These are phyloP conservation scores for Trachymyrmex septentrionalis DNA, from an alignment of 1,140 invertebrate genomes.

Conservation along the genomic window DNA sequence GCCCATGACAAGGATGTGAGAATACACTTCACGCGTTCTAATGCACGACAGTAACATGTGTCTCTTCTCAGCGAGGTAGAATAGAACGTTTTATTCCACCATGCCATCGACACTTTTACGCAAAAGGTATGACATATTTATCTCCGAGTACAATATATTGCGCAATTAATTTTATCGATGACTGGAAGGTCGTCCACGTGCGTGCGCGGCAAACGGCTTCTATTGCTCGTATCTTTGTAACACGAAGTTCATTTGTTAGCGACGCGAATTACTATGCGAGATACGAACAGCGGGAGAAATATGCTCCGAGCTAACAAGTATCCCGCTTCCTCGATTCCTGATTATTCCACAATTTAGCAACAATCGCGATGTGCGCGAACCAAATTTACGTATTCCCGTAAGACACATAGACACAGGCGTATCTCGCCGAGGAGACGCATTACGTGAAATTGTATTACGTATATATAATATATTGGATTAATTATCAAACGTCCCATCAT, in stretches of 20 bases:
- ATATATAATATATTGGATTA: slow-evolving; percentile 9
- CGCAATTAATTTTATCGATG: slow-evolving; percentile 40
- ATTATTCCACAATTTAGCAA: slow-evolving; percentile 16
- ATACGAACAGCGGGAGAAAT: slow-evolving; percentile 4
- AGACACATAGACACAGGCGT: not conserved
- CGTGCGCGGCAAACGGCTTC: not conserved
- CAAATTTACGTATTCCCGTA: not conserved
- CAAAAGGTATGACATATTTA: slow-evolving; percentile 15
- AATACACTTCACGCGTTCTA: not conserved
- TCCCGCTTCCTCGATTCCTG: not conserved
- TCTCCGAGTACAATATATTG: not conserved
- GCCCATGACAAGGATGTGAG: not conserved
- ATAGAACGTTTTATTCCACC: not conserved
- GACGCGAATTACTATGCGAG: slow-evolving; percentile 32
- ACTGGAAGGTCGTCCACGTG: not conserved
- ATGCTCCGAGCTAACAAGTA: slow-evolving; percentile 12
- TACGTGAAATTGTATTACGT: slow-evolving; percentile 11
- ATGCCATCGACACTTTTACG: not conserved
- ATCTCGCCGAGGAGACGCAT: not conserved
- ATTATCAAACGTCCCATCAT: not conserved
- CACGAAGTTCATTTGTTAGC: slow-evolving; percentile 1
- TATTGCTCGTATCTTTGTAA: slow-evolving; percentile 2
- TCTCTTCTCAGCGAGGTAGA: not conserved
- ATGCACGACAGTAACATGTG: not conserved
- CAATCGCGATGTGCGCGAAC: slow-evolving; percentile 6